These are phyloP conservation scores for Pachycephala philippinensis DNA, from an alignment of 2,113 vertebrate genomes.

Conservation along the genomic window DNA sequence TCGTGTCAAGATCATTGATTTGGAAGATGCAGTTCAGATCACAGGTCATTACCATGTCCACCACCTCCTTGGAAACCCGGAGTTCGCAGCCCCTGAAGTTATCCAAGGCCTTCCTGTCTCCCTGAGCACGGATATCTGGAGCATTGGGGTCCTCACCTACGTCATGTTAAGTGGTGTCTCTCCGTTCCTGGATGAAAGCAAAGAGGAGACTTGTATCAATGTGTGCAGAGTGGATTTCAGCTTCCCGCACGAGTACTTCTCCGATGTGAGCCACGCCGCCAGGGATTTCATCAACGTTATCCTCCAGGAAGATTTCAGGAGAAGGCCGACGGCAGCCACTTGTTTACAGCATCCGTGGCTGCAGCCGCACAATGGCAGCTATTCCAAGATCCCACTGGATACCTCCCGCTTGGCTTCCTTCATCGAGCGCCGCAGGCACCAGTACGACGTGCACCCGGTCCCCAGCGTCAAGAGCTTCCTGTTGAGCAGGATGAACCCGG, in stretches of 20 bases:
- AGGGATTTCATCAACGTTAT: slow-evolving; percentile 87
- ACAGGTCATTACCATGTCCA: slow-evolving; percentile 90
- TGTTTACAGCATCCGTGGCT: slow-evolving; percentile 97
- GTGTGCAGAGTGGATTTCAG: slow-evolving; percentile 96
- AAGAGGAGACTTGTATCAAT: slow-evolving; percentile 95
- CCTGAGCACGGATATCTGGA: slow-evolving; percentile 91
- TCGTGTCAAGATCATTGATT: slow-evolving; percentile 88
- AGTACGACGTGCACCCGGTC: slow-evolving; percentile 86
- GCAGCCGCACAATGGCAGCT: slow-evolving; percentile 83
- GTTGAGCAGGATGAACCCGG: slow-evolving; percentile 64
- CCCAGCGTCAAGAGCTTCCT: slow-evolving; percentile 90
- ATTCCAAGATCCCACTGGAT: slow-evolving; percentile 91
- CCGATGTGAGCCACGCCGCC: slow-evolving; percentile 85
- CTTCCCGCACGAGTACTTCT: slow-evolving; percentile 92
- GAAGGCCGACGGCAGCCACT: slow-evolving; percentile 83
- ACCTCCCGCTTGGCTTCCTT: slow-evolving; percentile 89
- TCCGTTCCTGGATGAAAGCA: slow-evolving; percentile 94
- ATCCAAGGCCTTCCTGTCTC: slow-evolving; percentile 92
- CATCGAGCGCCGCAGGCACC: slow-evolving; percentile 90
- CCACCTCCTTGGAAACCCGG: slow-evolving; percentile 90
- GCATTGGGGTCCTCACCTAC: slow-evolving; percentile 89
- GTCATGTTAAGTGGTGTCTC: slow-evolving; percentile 95
- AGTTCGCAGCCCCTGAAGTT: slow-evolving; percentile 95
- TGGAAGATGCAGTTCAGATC: slow-evolving; percentile 93
- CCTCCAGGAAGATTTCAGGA: slow-evolving; percentile 89